Evolutionary conservation across 2,797 vertebrate genomes (phyloP), one percentile per base, ranked within the genome.

Genomic region (Enteromius thamalakanensis): DNA sequence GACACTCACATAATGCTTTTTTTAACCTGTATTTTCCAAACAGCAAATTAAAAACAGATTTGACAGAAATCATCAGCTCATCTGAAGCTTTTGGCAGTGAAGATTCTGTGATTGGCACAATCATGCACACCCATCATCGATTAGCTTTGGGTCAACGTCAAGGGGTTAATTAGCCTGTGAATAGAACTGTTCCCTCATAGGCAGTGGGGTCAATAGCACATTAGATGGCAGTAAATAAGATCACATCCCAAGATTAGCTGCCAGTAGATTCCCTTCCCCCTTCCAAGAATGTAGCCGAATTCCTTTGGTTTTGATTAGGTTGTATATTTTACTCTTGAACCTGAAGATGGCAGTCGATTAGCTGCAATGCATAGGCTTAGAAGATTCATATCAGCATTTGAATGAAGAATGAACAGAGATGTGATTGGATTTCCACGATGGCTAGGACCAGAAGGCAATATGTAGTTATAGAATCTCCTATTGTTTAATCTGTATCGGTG

Each of bases 141-240:
- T 92, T 93, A 92, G 82, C 88, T 88, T 89, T 86, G 85, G 67
- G 90, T 72, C 23, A 82, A 84, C 86, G 85, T 84, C 87, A 90
- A 29, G 8, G 82, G 92, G 91, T 93, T 94, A 94, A 93, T 95
- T 91, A 92, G 86, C 87, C 88, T 89, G 88, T 86, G 85, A 87
- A 90, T 86, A 84, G 67, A 86, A 85, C 70, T 87, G 62, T 90
- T 89, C 86, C 86, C 86, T 84, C 47, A 55, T 81, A 84, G 88
- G 91, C 88, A 88, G 40, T 82, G 84, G 23, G 77, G 86, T 58
- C 85, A 89, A 91, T 82, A 75, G 79, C 80, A 86, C 86, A 78
- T 85, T 40, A 85, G 68, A 88, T 76, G 84, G 82, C 76, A 77
- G 81, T 85, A 87, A 90, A 91, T 86, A 87, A 86, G 87, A 85